Conservation (phyloP, 2,888 invertebrate species). For the Bibio marci region DNA sequence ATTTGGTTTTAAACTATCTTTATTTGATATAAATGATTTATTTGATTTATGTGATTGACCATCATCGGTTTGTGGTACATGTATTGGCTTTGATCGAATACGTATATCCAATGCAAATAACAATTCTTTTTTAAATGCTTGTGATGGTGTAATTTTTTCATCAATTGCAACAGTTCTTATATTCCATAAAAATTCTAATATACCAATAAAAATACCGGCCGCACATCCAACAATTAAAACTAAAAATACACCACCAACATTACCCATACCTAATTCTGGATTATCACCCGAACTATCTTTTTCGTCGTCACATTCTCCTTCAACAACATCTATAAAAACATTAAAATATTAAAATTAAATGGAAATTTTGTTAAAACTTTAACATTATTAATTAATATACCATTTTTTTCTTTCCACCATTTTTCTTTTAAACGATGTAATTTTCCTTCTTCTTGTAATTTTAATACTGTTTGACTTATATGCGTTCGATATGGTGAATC, state of each 20-base stretch:
- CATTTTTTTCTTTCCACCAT: slow-evolving; percentile 73
- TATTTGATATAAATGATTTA: too few relatives aligned
- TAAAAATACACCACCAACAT: slow-evolving; percentile 84
- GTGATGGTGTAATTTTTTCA: slow-evolving; percentile 53
- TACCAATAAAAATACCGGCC: slow-evolving; percentile 53
- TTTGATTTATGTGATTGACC: too few relatives aligned
- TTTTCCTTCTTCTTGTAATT: slow-evolving; percentile 76
- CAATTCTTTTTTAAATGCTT: slow-evolving; percentile 51
- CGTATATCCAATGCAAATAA: slow-evolving; percentile 55
- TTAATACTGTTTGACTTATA: slow-evolving; percentile 74
- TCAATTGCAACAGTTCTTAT: slow-evolving; percentile 58
- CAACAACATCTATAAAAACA: background rate
- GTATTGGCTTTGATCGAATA: slow-evolving; percentile 54
- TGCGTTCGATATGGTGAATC: slow-evolving; percentile 60
- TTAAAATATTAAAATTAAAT: too few relatives aligned
- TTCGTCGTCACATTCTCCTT: background rate
- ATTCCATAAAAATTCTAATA: slow-evolving; percentile 75
- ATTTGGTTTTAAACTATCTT: too few relatives aligned
- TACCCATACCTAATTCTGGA: slow-evolving; percentile 30
- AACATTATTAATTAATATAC: slow-evolving; percentile 27
- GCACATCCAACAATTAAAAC: slow-evolving; percentile 60
- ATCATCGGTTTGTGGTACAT: too few relatives aligned
- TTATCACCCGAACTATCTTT: slow-evolving; percentile 18
- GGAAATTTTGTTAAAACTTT: slow-evolving; percentile 11
- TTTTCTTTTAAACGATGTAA: slow-evolving; percentile 66